Evolutionary conservation across 2,797 vertebrate genomes (phyloP), one percentile per base, ranked within the genome.

Genomic region (Macroramphosus scolopax): DNA sequence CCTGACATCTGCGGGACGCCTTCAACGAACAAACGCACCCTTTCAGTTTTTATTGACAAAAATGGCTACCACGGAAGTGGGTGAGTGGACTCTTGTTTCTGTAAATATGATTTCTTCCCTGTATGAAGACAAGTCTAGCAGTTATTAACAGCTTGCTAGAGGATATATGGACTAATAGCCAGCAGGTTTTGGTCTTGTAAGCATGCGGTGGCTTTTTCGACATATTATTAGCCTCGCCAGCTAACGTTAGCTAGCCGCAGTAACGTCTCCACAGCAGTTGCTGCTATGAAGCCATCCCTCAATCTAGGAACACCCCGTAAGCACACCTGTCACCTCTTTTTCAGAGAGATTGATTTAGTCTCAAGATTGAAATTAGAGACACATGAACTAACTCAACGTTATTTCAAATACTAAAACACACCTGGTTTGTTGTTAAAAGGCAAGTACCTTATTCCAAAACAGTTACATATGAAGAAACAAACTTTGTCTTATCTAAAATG

Each of bases 61-160:
- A 44, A 92, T 91, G 89, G 86, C 87, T 30, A 77, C 73, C 32
- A 35, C 88, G 77, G 89, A 90, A 89, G 84, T 84, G 42, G 89
- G 90, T 89, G 55, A 86, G 90, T 84, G 5, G 2, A 28, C 16
- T 18, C 10, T 43, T 4, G 15, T 13, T 24, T 16, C 0, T 36
- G 1, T 38, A 5, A 13, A 1, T 20, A 42, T 20, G 1, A 3
- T 51, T 46, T 28, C 3, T 0, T 7, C 20, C 0, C 0, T 12
- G 4, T 4, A 34, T 6, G 5, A 15, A 5, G 5, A 0, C 0
- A 3, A 17, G 2, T 14, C 38, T 35, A 44, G 1, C 2, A 1
- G 1, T 20, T 12, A 8, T 7, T 2, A 1, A 1, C 1, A 0
- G 4, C 37, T 55, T 34, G 1, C 18, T 28, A 1, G 5, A 12